Evolutionary conservation across 2,888 invertebrate genomes (phyloP).

Genomic region (Orthosia incerta): DNA sequence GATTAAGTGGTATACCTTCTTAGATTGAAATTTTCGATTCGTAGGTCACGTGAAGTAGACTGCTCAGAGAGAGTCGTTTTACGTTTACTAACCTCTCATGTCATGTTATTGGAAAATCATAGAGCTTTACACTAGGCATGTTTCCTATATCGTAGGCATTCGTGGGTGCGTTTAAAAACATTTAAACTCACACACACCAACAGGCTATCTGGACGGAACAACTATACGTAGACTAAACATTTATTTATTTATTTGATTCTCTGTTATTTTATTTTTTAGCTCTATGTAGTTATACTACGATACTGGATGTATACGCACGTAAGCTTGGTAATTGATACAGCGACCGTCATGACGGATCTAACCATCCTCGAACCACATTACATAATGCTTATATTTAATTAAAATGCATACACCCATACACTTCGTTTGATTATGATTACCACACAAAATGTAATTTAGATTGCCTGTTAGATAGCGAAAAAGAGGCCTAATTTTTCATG

Average conservation of each 20-base stretch:
- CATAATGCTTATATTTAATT: neutral
- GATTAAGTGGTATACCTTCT: too few species aligned
- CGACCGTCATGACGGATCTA: conserved; percentile 11
- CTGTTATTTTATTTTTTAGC: neutral
- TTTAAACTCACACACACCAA: too few species aligned
- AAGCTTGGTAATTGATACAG: conserved; percentile 27
- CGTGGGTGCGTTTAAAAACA: too few species aligned
- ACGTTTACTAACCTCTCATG: too few species aligned
- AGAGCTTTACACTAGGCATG: too few species aligned
- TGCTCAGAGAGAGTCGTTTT: too few species aligned
- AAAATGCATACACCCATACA: conserved; percentile 1
- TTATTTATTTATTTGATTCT: neutral
- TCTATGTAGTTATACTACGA: neutral
- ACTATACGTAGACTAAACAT: too few species aligned
- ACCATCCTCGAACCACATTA: conserved; percentile 23
- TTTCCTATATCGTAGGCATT: too few species aligned
- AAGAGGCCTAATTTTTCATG: neutral
- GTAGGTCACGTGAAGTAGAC: too few species aligned
- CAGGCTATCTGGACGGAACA: too few species aligned
- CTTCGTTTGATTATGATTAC: conserved; percentile 16
- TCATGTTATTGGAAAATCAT: too few species aligned
- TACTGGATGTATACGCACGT: conserved; percentile 9
- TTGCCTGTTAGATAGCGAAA: neutral
- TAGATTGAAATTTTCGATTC: too few species aligned
- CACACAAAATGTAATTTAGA: conserved; percentile 9